Percentiles rank a stretch among this genome's conserved stretches.
These are phyloP conservation scores for Nasua narica DNA, from an alignment of 2,797 vertebrate genomes.

Conservation along the genomic window DNA sequence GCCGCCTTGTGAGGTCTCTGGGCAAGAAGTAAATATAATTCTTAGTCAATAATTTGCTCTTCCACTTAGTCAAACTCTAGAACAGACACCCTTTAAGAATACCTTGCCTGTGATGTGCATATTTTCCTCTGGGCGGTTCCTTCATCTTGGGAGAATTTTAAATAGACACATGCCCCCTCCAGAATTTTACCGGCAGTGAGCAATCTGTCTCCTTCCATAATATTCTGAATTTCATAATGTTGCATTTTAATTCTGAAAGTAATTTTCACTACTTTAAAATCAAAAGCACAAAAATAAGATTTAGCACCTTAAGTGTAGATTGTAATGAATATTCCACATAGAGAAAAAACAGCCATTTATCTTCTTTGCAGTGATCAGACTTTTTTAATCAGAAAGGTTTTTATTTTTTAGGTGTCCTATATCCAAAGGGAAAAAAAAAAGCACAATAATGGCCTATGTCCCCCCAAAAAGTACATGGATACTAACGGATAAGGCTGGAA, in stretches of 20 bases:
- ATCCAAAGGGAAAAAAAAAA: background rate
- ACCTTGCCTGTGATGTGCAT: background rate
- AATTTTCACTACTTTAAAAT: constrained; percentile 26
- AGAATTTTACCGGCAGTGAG: constrained; percentile 45
- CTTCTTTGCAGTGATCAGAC: background rate
- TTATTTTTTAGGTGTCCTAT: background rate
- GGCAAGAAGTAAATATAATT: constrained; percentile 51
- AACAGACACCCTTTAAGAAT: constrained; percentile 64
- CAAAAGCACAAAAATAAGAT: constrained; percentile 17
- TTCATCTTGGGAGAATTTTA: constrained; percentile 45
- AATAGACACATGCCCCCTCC: constrained; percentile 1
- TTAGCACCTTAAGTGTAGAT: background rate
- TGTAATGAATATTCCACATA: background rate
- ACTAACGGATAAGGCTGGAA: background rate
- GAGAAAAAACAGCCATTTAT: background rate
- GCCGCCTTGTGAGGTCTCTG: constrained; percentile 64
- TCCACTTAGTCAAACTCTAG: constrained; percentile 51
- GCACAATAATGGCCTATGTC: background rate
- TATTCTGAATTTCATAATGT: constrained; percentile 35
- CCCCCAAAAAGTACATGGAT: background rate
- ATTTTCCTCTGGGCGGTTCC: constrained; percentile 54
- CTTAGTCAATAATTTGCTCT: constrained; percentile 50
- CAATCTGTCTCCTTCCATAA: constrained; percentile 27
- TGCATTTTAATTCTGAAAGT: constrained; percentile 20
- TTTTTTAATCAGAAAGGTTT: background rate